These are phyloP conservation scores for Harpalus rubripes DNA, from an alignment of 2,888 invertebrate species.

Conservation along the genomic window DNA sequence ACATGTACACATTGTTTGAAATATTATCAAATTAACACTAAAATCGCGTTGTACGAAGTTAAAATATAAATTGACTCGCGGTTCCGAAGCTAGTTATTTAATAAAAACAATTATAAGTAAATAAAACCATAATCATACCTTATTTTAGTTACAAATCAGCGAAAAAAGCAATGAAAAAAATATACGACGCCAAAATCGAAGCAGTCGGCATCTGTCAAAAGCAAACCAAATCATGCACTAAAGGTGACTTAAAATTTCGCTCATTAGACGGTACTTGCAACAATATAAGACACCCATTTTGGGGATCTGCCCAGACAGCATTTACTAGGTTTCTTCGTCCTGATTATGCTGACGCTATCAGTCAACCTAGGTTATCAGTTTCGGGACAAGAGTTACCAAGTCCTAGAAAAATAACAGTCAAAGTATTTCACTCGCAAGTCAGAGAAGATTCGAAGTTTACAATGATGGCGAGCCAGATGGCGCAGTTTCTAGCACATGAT, in stretches of 20 bases:
- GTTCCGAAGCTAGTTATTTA: no score
- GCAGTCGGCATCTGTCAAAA: slow-evolving; percentile 66
- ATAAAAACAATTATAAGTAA: not conserved
- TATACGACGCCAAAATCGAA: slow-evolving; percentile 69
- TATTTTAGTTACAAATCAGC: slow-evolving; percentile 36
- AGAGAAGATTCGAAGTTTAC: slow-evolving; percentile 74
- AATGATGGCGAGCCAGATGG: slow-evolving; percentile 80
- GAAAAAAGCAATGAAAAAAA: slow-evolving; percentile 69
- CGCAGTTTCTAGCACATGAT: slow-evolving; percentile 82
- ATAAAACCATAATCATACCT: not conserved
- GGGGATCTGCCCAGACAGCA: slow-evolving; percentile 73
- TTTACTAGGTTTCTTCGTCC: slow-evolving; percentile 74
- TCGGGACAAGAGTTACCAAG: slow-evolving; percentile 74
- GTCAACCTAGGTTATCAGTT: slow-evolving; percentile 74
- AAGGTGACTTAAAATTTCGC: slow-evolving; percentile 71
- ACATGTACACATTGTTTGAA: no score
- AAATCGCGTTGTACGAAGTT: no score
- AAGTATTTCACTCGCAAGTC: slow-evolving; percentile 74
- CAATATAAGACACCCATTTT: slow-evolving; percentile 73
- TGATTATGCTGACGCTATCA: slow-evolving; percentile 75
- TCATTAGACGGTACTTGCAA: slow-evolving; percentile 75
- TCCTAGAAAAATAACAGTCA: slow-evolving; percentile 73
- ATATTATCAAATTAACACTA: no score
- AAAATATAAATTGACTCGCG: no score
- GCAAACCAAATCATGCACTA: slow-evolving; percentile 47